Percentiles rank a stretch among this genome's conserved stretches.
Conservation (phyloP, 2,113 vertebrate species). For the Typhlomys cinereus region DNA sequence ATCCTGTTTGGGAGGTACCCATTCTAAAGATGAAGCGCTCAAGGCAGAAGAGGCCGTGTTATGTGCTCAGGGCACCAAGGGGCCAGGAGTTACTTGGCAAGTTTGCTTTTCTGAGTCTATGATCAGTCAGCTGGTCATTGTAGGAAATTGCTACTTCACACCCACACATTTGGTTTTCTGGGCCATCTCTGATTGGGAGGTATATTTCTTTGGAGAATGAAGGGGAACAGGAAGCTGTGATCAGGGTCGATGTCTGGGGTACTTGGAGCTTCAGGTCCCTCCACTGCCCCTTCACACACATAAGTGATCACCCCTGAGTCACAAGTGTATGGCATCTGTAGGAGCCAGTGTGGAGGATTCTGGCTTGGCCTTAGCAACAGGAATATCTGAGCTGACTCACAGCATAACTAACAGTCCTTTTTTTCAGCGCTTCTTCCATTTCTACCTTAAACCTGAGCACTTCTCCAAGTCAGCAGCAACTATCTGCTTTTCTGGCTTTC, state of each 20-base stretch:
- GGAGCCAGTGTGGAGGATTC: background rate
- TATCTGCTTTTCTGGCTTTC: slow-evolving; percentile 17
- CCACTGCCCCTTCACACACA: background rate
- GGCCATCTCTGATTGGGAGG: background rate
- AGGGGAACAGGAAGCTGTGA: background rate
- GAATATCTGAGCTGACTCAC: background rate
- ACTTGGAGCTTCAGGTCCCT: background rate
- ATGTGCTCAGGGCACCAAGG: background rate
- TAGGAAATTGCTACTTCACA: background rate
- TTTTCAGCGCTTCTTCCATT: background rate
- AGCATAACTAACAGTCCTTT: too few relatives aligned
- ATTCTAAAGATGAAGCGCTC: background rate
- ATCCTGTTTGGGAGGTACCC: background rate
- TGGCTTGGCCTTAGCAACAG: background rate
- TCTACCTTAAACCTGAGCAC: rapidly evolving
- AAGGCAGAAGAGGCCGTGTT: background rate
- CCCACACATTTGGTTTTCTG: background rate
- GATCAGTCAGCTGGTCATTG: background rate
- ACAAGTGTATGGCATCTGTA: background rate
- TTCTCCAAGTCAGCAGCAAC: background rate
- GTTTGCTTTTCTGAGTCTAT: background rate
- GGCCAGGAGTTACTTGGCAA: background rate
- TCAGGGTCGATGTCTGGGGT: background rate
- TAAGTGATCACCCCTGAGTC: background rate
- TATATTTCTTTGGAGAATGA: slow-evolving; percentile 18